phyloP scores from a whole-genome alignment of 2,113 vertebrate species.

The Egretta garzetta region DNA sequence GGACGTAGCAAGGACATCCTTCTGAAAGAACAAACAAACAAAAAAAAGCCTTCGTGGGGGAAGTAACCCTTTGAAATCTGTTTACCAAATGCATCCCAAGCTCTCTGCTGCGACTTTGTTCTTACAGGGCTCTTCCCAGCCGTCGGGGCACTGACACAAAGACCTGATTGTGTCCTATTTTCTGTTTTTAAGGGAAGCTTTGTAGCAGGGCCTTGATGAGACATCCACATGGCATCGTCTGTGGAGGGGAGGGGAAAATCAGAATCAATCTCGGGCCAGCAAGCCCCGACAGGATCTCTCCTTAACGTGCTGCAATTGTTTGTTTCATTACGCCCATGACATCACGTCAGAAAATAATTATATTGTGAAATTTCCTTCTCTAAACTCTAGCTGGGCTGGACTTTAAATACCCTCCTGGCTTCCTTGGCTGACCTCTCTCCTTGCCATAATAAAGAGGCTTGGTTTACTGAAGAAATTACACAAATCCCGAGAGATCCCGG shows the following conservation, averaged over 20 bases:
- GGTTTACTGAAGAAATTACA: accelerated
- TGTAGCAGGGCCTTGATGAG: not conserved
- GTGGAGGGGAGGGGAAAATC: not conserved
- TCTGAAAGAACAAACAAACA: not conserved
- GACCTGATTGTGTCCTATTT: not conserved
- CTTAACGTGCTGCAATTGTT: not conserved
- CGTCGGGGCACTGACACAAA: not conserved
- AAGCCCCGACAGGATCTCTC: not conserved
- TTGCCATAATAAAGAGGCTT: accelerated
- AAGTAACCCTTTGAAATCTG: not conserved
- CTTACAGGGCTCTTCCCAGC: not conserved
- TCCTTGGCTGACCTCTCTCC: not conserved
- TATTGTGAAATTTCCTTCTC: not conserved
- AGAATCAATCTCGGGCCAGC: accelerated
- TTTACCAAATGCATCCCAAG: not conserved
- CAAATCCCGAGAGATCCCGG: accelerated
- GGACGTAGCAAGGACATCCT: not conserved
- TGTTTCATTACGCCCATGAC: not conserved
- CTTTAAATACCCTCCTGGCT: not conserved
- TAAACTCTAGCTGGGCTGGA: not conserved
- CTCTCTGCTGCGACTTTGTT: not conserved
- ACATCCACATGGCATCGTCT: not conserved
- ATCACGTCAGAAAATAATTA: not conserved
- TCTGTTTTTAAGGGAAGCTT: not conserved
- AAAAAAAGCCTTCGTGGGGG: not conserved